These are phyloP conservation scores for Spea bombifrons DNA, from an alignment of 2,113 vertebrate species.

Conservation along the genomic window DNA sequence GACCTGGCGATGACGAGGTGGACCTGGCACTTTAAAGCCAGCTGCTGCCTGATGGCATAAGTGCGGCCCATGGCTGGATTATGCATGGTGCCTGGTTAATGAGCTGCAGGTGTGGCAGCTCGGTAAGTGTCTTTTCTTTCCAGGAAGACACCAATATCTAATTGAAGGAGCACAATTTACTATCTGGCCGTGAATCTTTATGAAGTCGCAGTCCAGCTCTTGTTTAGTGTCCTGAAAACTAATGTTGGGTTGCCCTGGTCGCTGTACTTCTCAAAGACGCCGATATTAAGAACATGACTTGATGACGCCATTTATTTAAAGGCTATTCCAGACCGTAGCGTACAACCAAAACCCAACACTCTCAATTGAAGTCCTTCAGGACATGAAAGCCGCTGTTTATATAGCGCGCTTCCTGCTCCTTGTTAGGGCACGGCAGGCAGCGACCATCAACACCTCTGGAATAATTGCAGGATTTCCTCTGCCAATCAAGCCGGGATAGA, in stretches of 20 bases:
- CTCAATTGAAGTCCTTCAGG: slow-evolving; percentile 13
- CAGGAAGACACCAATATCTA: too few relatives aligned
- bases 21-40: too few relatives aligned
- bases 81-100: too few relatives aligned
- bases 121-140: too few relatives aligned
- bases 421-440: slow-evolving; percentile 5
- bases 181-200: background rate
- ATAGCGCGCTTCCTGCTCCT: slow-evolving; percentile 25
- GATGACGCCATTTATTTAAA: background rate
- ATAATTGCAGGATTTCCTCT: slow-evolving; percentile 48
- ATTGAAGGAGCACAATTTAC: too few relatives aligned
- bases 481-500: slow-evolving; percentile 26
- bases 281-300: too few relatives aligned
- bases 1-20: too few relatives aligned
- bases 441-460: slow-evolving; percentile 36
- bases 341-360: background rate
- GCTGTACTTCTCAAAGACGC: background rate
- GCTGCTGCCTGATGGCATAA: too few relatives aligned
- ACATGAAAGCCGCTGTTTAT: slow-evolving; percentile 39
- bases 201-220: background rate
- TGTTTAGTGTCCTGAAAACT: background rate
- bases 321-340: background rate
- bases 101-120: too few relatives aligned
- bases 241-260: background rate
- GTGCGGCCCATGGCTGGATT: too few relatives aligned